Base-by-base conservation (phyloP, 2,797 vertebrate genomes). In the Chanos chanos region DNA sequence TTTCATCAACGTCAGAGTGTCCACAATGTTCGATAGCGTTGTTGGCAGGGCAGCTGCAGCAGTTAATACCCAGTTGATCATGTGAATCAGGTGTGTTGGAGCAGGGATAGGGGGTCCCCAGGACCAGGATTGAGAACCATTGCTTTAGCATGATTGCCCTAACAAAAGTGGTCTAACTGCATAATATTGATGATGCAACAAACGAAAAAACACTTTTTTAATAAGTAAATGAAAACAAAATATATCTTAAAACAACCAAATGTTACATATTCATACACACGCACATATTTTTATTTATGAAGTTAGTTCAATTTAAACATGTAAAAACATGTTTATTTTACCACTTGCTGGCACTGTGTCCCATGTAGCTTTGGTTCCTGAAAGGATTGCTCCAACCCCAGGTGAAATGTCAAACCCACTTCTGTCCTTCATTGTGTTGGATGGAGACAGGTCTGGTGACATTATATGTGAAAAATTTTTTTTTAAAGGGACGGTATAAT, bases 381-480 rank as follows among this genome's bases (percentile, higher is more conserved):
- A 43, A 57, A 43, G 39, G 24, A n/a, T n/a, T n/a, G n/a, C n/a
- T n/a, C 7, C 37, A 24, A 52, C 22, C 36, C 36, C 34, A 15
- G 6, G n/a, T 4, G 25, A 37, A 54, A 22, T n/a, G 16, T 9
- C 33, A 54, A 18, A 39, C 33, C 34, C 16, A 12, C 34, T 3
- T 19, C 6, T 25, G n/a, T n/a, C n/a, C n/a, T n/a, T n/a, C n/a
- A 54, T 55, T 55, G 55, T 6, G 40, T 55, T 55, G 52, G 34
- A 5, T 12, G n/a, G n/a, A 55, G 33, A 41, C 18, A 1, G 24
- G 3, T 55, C 10, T 13, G 10, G 8, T 22, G 34, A 37, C 13
- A 18, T 54, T 36, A 3, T 54, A 18, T 21, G 39, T 55, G 55
- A 41, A 28, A 39, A 15, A n/a, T n/a, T n/a, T n/a, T n/a, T n/a